Percentiles rank a stretch among this genome's conserved stretches.
These are phyloP conservation scores for Mallateleia sp. DNA, from an alignment of 2,888 invertebrate species.

Conservation along the genomic window DNA sequence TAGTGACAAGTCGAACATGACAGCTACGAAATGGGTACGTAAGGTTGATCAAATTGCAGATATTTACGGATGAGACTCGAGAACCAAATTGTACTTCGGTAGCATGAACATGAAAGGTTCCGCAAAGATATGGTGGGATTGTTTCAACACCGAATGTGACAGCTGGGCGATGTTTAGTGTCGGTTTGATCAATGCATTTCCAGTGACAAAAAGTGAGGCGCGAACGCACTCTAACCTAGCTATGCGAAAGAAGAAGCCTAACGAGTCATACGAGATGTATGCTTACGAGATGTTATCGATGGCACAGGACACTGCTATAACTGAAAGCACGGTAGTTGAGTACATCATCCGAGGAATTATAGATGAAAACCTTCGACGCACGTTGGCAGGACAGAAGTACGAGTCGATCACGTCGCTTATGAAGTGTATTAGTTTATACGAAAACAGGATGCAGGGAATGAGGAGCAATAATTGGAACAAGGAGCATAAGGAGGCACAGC, in stretches of 20 bases:
- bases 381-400: neutral
- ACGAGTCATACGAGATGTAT: slow-evolving; percentile 33
- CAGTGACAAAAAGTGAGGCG: slow-evolving; percentile 1
- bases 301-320: neutral
- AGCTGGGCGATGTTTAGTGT: neutral
- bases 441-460: neutral
- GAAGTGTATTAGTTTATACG: neutral
- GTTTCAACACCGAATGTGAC: neutral
- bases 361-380: neutral
- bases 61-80: slow-evolving; percentile 1
- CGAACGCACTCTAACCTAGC: slow-evolving; percentile 29
- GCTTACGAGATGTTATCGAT: slow-evolving; percentile 42
- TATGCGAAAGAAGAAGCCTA: slow-evolving; percentile 8
- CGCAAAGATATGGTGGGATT: slow-evolving; percentile 34
- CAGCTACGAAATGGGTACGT: neutral
- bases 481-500: neutral
- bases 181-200: slow-evolving; percentile 22
- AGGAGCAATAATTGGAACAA: neutral
- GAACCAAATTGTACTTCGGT: slow-evolving; percentile 12
- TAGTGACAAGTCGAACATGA: neutral
- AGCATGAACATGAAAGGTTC: slow-evolving; percentile 39
- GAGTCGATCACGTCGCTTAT: neutral
- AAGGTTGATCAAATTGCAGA: neutral
- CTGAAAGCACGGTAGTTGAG: neutral
- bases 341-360: neutral